Evolutionary conservation across 53 echinoderm and acorn worm species (phyloP), one percentile per base, ranked within the genome.

Genomic region (Paelopatides confundens): DNA sequence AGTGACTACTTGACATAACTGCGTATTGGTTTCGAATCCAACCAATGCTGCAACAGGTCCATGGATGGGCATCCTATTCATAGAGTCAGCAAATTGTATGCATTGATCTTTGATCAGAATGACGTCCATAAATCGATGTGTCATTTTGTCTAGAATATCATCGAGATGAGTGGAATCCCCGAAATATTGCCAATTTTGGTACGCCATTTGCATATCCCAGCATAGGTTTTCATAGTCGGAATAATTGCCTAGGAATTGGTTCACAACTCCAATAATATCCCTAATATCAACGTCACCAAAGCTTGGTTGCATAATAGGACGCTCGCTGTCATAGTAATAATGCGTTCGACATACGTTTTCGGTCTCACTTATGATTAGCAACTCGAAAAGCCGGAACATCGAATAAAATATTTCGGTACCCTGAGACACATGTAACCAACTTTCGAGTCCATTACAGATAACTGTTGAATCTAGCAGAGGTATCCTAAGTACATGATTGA

Each of bases 181-280:
- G 31, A 21, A 2, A 6, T 34, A 53, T 34, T 52, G 47, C 79
- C 79, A 79, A 3, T 52, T 33, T 51, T 50, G 32, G 53, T 52
- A 79, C 7, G 79, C 79, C 2, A 31, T 79, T 28, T 79, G 79
- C 15, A 31, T 33, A 79, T 79, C 79, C 79, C 79, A 79, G 28
- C 79, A 79, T 21, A 79, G 33, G 51, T 50, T 50, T 29, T 79
- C 79, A 31, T 52, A 79, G 48, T 79, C 79, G 32, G 79, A 79
- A 27, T 79, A 79, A 53, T 79, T 52, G 27, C 79, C 79, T 31
- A 79, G 79, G 54, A 52, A 79, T 34, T 33, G 49, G 52, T 79
- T 51, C 14, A 79, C 26, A 18, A 53, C 79, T 53, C 50, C 51
- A 79, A 79, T 30, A 4, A 79, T 32, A 53, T 79, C 54, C 47